Percentiles rank a stretch among this genome's conserved stretches.
Evolutionary conservation across 2,888 invertebrate species (phyloP).

Genomic region (Parascotia fuliginaria): DNA sequence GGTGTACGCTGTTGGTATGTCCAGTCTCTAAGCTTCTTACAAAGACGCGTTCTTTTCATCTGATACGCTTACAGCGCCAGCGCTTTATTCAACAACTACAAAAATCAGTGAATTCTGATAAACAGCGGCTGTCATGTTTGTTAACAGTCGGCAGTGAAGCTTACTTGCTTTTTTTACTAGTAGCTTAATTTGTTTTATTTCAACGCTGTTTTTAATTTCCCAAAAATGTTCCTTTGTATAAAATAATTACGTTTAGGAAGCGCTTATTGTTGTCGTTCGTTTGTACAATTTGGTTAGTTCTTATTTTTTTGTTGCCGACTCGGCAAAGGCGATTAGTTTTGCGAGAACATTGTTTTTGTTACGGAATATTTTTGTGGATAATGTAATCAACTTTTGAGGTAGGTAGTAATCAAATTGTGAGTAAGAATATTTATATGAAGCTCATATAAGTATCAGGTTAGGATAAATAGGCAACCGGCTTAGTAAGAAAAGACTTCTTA

Average conservation of each 20-base stretch:
- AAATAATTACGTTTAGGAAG: conserved; percentile 20
- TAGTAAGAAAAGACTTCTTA: too few species aligned
- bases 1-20: conserved; percentile 1
- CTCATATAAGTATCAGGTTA: too few species aligned
- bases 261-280: conserved; percentile 20
- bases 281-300: conserved; percentile 6
- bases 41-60: conserved; percentile 17
- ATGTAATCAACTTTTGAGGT: background rate
- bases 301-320: background rate
- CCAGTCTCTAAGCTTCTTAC: conserved; percentile 21
- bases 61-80: conserved; percentile 13
- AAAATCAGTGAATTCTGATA: conserved; percentile 3
- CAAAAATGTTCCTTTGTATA: conserved; percentile 29
- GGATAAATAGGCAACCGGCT: too few species aligned
- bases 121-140: conserved; percentile 22
- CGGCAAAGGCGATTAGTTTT: background rate
- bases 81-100: conserved; percentile 5
- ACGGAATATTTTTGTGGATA: background rate
- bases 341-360: too few species aligned
- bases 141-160: conserved; percentile 12
- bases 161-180: conserved; percentile 33
- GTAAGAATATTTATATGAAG: too few species aligned
- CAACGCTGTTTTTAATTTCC: conserved; percentile 36
- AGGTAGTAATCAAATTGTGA: background rate
- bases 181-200: conserved; percentile 31